phyloP scores from a whole-genome alignment of 1,140 invertebrate genomes.

The Brachystomella parvula region DNA sequence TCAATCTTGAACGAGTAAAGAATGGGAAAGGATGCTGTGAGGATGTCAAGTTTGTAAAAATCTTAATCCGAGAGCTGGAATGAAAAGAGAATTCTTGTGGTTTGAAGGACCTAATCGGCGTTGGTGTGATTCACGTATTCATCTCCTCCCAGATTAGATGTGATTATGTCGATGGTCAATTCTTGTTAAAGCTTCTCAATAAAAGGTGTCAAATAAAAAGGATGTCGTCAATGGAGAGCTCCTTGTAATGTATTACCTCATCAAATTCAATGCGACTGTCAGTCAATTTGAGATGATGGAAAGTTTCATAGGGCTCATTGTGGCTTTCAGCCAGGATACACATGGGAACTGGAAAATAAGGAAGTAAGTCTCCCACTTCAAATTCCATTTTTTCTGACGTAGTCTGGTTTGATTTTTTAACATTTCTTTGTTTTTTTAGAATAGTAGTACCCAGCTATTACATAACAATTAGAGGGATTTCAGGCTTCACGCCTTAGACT shows the following conservation, averaged over 20 bases:
- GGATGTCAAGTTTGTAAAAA: neutral
- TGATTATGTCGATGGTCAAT: constrained; percentile 3
- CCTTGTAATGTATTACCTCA: constrained; percentile 10
- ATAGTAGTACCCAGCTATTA: neutral
- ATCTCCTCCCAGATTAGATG: constrained; percentile 11
- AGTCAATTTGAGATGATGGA: neutral
- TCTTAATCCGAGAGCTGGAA: neutral
- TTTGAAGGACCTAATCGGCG: neutral
- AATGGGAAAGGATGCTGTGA: neutral
- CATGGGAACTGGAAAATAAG: too few relatives aligned
- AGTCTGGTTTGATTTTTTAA: neutral
- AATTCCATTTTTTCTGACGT: neutral
- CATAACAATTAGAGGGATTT: neutral
- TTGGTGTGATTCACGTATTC: neutral
- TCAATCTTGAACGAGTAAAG: too few relatives aligned
- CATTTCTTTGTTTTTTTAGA: neutral
- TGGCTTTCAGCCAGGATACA: neutral
- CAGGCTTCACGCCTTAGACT: too few relatives aligned
- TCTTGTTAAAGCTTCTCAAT: neutral
- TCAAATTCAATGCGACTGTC: constrained; percentile 8
- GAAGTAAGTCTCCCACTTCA: constrained; percentile 6
- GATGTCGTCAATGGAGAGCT: neutral
- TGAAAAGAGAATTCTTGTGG: neutral
- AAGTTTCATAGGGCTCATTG: neutral
- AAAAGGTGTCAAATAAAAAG: constrained; percentile 4